Evolutionary conservation across 2,113 vertebrate genomes (phyloP).

Genomic region (Meriones unguiculatus): DNA sequence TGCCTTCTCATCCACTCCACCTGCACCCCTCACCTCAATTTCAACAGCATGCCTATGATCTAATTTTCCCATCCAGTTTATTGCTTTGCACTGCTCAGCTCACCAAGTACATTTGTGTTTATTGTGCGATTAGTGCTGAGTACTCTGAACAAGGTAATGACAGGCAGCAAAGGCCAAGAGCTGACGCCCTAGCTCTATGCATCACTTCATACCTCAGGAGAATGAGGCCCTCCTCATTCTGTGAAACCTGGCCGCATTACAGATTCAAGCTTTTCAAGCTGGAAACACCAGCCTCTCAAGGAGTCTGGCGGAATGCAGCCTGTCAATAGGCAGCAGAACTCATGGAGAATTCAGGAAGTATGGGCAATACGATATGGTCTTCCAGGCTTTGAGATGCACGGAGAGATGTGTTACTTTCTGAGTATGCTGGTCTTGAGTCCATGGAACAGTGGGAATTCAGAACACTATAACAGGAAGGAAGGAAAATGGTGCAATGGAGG

Average conservation of each 20-base stretch:
- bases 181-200: background rate
- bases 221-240: background rate
- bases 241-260: background rate
- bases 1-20: background rate
- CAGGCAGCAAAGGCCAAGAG: constrained; percentile 62
- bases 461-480: background rate
- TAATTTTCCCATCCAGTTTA: constrained; percentile 74
- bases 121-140: constrained; percentile 83
- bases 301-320: background rate
- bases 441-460: background rate
- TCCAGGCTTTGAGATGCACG: background rate
- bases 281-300: background rate
- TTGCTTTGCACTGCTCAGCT: constrained; percentile 85
- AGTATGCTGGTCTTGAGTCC: background rate
- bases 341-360: background rate
- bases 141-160: constrained; percentile 82
- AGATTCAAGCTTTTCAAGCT: background rate
- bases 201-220: background rate
- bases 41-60: background rate
- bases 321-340: constrained; percentile 8
- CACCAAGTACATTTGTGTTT: constrained; percentile 85
- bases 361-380: background rate
- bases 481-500: background rate
- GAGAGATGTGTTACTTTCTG: background rate
- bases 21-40: background rate